Conservation (phyloP, 2,113 vertebrate genomes). For the Hemibagrus wyckioides region DNA sequence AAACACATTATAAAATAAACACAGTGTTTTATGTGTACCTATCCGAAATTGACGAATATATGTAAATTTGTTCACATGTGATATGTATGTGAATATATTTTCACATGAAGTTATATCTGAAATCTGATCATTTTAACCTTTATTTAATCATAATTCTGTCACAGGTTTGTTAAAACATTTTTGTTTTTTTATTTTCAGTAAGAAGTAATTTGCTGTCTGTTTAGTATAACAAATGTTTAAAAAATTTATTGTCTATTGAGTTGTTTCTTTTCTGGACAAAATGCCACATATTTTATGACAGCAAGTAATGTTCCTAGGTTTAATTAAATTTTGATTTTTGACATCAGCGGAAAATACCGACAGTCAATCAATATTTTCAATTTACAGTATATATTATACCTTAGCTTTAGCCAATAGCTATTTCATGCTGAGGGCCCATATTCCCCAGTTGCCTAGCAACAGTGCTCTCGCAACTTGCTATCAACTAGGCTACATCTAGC, state of each 20-base stretch:
- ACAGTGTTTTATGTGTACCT: neutral
- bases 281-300: neutral
- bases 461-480: neutral
- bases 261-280: neutral
- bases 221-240: neutral
- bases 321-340: neutral
- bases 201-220: neutral
- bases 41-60: neutral
- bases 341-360: neutral
- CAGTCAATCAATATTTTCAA: neutral
- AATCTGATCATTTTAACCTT: neutral
- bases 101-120: neutral
- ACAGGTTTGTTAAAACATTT: neutral
- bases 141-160: neutral
- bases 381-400: neutral
- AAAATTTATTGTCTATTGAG: neutral
- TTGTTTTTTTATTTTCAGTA: neutral
- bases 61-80: neutral
- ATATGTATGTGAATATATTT: neutral
- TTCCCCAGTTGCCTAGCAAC: constrained; percentile 21
- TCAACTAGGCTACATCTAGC: neutral
- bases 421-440: neutral
- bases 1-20: too few relatives aligned
- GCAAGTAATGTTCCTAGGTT: neutral
- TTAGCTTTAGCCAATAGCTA: neutral